Evolutionary conservation across 92 coral and sea anemone species (phyloP).

Genomic region (Heteractis magnifica): DNA sequence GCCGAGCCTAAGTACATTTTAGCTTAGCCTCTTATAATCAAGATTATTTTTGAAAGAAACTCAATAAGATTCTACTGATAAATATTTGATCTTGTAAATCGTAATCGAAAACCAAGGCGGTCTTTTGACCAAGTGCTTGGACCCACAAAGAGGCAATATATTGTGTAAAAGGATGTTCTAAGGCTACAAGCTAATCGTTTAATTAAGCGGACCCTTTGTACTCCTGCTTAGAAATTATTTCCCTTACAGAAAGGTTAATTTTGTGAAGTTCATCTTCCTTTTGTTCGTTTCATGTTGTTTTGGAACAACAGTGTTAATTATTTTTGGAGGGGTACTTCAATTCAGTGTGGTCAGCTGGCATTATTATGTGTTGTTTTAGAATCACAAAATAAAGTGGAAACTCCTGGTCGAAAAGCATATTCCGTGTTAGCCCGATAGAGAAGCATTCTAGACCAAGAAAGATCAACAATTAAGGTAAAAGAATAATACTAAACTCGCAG

Average conservation of each 20-base stretch:
- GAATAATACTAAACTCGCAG: background rate
- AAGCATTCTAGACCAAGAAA: background rate
- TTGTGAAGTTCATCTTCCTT: background rate
- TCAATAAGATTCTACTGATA: background rate
- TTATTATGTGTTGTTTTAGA: background rate
- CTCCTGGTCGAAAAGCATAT: too few species aligned
- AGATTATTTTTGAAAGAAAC: background rate
- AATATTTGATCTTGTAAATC: background rate
- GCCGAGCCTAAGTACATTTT: background rate
- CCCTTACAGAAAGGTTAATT: background rate
- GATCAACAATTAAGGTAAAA: background rate
- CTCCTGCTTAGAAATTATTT: background rate
- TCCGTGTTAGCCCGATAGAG: background rate
- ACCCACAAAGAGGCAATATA: background rate
- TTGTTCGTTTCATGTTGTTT: background rate
- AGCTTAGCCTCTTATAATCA: background rate
- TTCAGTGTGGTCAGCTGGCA: background rate
- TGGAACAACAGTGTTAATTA: background rate
- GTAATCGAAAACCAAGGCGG: background rate
- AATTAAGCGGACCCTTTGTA: background rate
- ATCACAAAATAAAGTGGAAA: background rate
- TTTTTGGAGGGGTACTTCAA: background rate
- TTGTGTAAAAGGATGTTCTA: background rate
- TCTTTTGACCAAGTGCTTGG: background rate
- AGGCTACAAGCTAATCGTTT: background rate